phyloP scores from a whole-genome alignment of 2,113 vertebrate species.

The Otocyon megalotis region DNA sequence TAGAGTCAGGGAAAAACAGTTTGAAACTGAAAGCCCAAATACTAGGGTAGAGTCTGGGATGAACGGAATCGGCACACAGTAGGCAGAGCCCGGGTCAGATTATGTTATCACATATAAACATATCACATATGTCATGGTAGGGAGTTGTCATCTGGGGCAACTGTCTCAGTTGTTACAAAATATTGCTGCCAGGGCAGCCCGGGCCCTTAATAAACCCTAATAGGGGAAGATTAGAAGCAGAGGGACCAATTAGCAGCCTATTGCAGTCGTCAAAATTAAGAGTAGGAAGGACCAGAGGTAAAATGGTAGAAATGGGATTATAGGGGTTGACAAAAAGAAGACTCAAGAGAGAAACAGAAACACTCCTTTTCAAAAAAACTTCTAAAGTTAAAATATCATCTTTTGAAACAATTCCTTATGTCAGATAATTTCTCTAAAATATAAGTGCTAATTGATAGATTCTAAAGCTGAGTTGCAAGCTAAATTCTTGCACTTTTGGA shows the following conservation, averaged over 20 bases:
- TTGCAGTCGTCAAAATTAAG: slow-evolving; percentile 7
- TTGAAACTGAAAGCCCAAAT: slow-evolving; percentile 32
- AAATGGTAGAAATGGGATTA: not conserved
- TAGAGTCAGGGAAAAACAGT: not conserved
- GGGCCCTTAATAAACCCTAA: slow-evolving; percentile 17
- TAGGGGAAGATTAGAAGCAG: not conserved
- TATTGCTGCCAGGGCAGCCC: not conserved
- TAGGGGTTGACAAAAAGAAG: not conserved
- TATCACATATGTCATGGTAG: not conserved
- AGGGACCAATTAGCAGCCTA: slow-evolving; percentile 57
- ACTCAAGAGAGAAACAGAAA: slow-evolving; percentile 47
- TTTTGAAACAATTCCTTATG: slow-evolving; percentile 50
- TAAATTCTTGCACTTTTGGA: slow-evolving; percentile 45
- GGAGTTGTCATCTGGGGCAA: not conserved
- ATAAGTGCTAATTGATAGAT: slow-evolving; percentile 63
- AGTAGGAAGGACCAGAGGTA: not conserved
- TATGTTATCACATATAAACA: not conserved
- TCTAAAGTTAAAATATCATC: not conserved
- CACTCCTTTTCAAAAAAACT: not conserved
- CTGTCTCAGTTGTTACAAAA: slow-evolving; percentile 1
- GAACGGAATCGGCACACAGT: not conserved
- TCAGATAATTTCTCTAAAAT: slow-evolving; percentile 60
- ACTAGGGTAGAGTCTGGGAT: not conserved
- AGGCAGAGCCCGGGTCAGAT: not conserved
- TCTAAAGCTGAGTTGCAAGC: slow-evolving; percentile 31